phyloP scores from a whole-genome alignment of 2,888 invertebrate genomes.

The Lasioglossum morio region DNA sequence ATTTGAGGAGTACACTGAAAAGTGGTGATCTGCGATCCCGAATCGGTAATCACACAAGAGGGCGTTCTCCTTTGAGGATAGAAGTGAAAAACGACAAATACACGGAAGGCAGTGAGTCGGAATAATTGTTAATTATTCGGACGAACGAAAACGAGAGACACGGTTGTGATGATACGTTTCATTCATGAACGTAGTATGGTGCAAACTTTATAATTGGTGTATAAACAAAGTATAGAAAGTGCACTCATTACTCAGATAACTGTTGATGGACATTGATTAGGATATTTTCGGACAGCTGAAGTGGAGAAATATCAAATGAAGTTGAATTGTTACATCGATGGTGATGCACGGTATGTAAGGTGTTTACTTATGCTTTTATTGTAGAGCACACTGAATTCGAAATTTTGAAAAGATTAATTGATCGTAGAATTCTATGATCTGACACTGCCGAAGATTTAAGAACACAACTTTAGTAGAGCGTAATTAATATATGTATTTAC shows the following conservation, averaged over 20 bases:
- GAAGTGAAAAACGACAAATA: constrained; percentile 83
- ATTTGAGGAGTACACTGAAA: constrained; percentile 74
- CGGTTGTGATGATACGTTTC: constrained; percentile 32
- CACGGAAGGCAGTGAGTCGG: constrained; percentile 70
- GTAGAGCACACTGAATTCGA: not conserved
- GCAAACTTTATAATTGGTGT: constrained; percentile 49
- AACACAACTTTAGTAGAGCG: not conserved
- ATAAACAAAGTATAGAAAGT: constrained; percentile 28
- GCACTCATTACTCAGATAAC: constrained; percentile 54
- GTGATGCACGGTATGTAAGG: not conserved
- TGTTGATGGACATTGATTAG: not conserved
- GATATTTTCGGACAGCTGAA: not conserved
- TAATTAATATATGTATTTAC: not conserved
- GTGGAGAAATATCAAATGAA: not conserved
- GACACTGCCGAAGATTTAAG: not conserved
- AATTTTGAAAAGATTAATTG: not conserved
- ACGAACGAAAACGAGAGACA: constrained; percentile 7
- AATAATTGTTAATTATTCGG: constrained; percentile 59
- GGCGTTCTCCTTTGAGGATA: constrained; percentile 83
- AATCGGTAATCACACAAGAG: constrained; percentile 78
- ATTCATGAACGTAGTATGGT: constrained; percentile 29
- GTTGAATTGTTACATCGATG: not conserved
- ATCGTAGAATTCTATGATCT: not conserved
- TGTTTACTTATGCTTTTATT: not conserved
- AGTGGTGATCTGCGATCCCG: constrained; percentile 79